Evolutionary conservation across 1,140 invertebrate genomes (phyloP), one percentile per base, ranked within the genome.

Genomic region (Geopemphigus sp.): DNA sequence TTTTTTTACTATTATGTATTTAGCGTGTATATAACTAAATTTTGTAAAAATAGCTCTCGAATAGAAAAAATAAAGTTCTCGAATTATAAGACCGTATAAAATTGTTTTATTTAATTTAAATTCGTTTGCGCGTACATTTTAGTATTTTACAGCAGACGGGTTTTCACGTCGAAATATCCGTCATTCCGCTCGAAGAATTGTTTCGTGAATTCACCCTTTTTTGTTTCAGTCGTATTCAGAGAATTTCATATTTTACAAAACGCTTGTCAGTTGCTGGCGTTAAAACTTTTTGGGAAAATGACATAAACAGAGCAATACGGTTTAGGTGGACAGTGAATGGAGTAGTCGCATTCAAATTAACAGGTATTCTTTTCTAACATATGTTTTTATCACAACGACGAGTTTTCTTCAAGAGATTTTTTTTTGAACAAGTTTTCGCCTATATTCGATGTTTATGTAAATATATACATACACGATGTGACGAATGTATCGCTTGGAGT

Each of bases 91-190:
- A 15, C 14, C 26, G 10, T 59, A n/a, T n/a, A n/a, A n/a, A n/a
- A n/a, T n/a, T n/a, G n/a, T n/a, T n/a, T n/a, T n/a, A 61, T 47
- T 76, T 61, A 76, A 76, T 76, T 61, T 45, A 57, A 76, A 61
- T 15, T 57, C 47, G 56, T 76, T 45, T 47, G 39, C 47, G 45
- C 26, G 15, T 61, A 59, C 17, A 59, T 57, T 61, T 47, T 47
- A 17, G 45, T 19, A 59, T 57, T 61, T 47, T 47, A 17, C 22
- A 14, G 19, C 32, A 61, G 56, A 61, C 22, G 26, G 32, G 61
- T 24, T 12, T 68, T 6, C 14, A 26, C 22, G 32, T 61, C 73
- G 61, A 76, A 61, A 61, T 53, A 76, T 61, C 56, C 56, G 12
- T 76, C 56, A 76, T 76, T 76, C 32, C 56, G 5, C 53, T 39